phyloP scores from a whole-genome alignment of 2,113 vertebrate species.

The Fregata magnificens region DNA sequence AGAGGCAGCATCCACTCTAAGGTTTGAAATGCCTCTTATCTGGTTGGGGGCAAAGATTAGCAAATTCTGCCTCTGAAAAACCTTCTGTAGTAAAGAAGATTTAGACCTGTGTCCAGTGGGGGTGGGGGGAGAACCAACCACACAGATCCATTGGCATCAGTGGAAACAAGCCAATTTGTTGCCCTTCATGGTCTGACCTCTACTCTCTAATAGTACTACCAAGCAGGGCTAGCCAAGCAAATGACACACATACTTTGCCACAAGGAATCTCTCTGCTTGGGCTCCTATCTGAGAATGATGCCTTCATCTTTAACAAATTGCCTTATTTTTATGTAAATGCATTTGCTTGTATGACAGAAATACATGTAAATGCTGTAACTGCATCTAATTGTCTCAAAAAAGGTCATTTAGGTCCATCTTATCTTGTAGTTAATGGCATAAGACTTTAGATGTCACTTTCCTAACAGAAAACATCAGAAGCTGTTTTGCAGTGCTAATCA shows the following conservation, averaged over 20 bases:
- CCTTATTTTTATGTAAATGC: not conserved
- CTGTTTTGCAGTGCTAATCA: not conserved
- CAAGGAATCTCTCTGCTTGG: not conserved
- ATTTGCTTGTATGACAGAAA: not conserved
- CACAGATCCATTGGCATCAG: not conserved
- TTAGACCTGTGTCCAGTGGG: not conserved
- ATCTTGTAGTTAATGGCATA: not conserved
- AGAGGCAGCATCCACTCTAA: not conserved
- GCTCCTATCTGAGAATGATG: not conserved
- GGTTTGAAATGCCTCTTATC: not conserved
- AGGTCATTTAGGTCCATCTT: not conserved
- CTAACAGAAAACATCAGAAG: not conserved
- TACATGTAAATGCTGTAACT: not conserved
- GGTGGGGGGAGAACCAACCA: fast-evolving
- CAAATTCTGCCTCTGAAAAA: not conserved
- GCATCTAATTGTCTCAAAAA: not conserved
- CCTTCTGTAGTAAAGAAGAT: not conserved
- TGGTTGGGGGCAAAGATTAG: not conserved
- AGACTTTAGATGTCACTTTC: not conserved
- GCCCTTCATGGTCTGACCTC: not conserved
- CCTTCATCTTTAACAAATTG: not conserved
- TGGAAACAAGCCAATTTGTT: not conserved
- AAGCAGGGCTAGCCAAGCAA: not conserved
- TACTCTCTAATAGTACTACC: not conserved
- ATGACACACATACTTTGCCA: not conserved